A percentile compares a stretch with the other conserved stretches of the same genome.
Conservation (phyloP, 2,797 vertebrate species). For the Leptoclinus maculatus region DNA sequence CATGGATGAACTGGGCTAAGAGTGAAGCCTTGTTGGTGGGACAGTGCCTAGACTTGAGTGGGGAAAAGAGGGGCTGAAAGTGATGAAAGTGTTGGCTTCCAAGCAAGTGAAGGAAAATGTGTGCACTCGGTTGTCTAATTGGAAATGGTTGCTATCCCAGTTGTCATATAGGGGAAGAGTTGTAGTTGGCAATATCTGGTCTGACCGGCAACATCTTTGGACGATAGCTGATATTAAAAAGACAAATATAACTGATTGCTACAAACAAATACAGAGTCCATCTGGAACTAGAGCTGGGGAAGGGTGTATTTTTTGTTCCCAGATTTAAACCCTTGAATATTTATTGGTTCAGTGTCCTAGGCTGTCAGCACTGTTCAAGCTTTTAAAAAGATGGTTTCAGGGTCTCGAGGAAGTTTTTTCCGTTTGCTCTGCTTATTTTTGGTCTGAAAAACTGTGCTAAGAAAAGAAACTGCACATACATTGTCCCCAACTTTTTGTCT, state of each 20-base stretch:
- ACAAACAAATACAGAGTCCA: background rate
- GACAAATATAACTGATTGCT: background rate
- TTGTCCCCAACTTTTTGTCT: background rate
- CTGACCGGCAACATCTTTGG: background rate
- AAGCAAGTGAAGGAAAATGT: background rate
- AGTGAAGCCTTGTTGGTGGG: background rate
- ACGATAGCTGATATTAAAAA: too few species aligned
- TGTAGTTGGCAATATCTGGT: constrained; percentile 2
- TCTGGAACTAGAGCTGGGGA: background rate
- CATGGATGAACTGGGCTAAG: background rate
- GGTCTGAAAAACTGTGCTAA: background rate
- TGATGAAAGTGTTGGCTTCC: background rate
- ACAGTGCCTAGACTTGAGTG: background rate
- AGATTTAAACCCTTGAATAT: background rate
- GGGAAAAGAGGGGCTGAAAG: background rate
- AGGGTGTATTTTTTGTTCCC: background rate
- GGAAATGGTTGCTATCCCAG: constrained; percentile 11
- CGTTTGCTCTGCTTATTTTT: background rate
- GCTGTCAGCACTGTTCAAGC: background rate
- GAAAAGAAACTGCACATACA: background rate
- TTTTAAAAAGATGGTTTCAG: background rate
- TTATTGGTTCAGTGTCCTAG: background rate
- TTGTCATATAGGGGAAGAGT: background rate
- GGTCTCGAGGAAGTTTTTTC: background rate
- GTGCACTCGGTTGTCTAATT: background rate